phyloP scores from a whole-genome alignment of 2,888 invertebrate species.

The Euzetes globulus region DNA sequence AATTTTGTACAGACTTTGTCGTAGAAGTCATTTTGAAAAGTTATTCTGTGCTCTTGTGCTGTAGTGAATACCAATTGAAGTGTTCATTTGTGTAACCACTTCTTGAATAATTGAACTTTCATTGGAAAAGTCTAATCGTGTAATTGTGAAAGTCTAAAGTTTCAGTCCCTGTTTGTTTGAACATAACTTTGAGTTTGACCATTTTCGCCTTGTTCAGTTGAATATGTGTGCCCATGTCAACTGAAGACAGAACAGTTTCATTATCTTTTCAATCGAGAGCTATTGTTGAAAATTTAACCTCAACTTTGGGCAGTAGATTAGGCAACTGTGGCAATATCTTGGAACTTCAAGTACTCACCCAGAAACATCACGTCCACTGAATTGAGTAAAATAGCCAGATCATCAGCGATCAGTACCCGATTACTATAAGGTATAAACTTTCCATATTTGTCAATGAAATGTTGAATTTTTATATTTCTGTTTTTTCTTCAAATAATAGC shows the following conservation, averaged over 20 bases:
- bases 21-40: constrained; percentile 10
- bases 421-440: no score
- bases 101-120: background rate
- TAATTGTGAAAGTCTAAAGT: background rate
- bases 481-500: no score
- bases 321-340: constrained; percentile 75
- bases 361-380: constrained; percentile 73
- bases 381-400: background rate
- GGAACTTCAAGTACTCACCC: constrained; percentile 73
- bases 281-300: constrained; percentile 28
- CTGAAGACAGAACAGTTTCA: background rate
- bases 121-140: background rate
- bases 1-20: background rate
- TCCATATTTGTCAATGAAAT: background rate
- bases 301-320: constrained; percentile 61
- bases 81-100: background rate
- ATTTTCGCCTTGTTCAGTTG: background rate
- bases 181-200: background rate
- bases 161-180: no score
- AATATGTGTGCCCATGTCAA: constrained; percentile 20
- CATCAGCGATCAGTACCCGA: no score
- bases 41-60: background rate
- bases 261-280: background rate
- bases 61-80: background rate
- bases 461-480: background rate